Evolutionary conservation across 2,113 vertebrate species (phyloP).

Genomic region (Sorex fumeus): DNA sequence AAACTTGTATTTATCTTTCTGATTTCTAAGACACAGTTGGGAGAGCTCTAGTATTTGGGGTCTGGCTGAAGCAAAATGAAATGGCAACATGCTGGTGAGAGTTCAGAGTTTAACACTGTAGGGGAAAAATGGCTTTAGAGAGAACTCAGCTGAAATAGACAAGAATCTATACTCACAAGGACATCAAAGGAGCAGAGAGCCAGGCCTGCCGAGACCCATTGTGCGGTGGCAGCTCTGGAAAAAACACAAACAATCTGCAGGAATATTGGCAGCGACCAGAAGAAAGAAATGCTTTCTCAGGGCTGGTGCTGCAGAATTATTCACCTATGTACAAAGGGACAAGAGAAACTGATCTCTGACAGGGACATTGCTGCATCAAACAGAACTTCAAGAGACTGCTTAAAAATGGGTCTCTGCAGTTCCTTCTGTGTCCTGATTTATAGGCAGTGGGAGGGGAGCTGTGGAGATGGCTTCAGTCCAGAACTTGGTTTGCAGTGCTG

Average conservation of each 20-base stretch:
- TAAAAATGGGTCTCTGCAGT: not conserved
- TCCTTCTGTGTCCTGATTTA: constrained; percentile 56
- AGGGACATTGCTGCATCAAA: constrained; percentile 21
- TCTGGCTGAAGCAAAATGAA: constrained; percentile 58
- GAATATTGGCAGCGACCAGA: not conserved
- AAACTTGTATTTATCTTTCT: constrained; percentile 65
- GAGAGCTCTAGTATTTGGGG: constrained; percentile 50
- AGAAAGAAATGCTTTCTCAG: constrained; percentile 33
- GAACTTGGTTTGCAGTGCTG: not conserved
- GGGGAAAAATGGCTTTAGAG: constrained; percentile 60
- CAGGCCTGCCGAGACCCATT: not conserved
- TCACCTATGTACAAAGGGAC: not conserved
- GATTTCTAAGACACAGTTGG: constrained; percentile 61
- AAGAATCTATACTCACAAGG: constrained; percentile 27
- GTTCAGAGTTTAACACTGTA: constrained; percentile 66
- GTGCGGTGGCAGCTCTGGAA: not conserved
- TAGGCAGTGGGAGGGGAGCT: not conserved
- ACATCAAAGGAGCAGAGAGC: constrained; percentile 1
- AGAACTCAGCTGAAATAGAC: constrained; percentile 40
- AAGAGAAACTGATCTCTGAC: constrained; percentile 21
- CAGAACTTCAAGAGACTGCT: not conserved
- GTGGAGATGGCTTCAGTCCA: not conserved
- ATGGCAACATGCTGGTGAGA: constrained; percentile 24
- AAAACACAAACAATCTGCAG: not conserved
- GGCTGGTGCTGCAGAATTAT: constrained; percentile 24